Conservation (phyloP, 2,888 invertebrate species). For the Halictus ligatus region DNA sequence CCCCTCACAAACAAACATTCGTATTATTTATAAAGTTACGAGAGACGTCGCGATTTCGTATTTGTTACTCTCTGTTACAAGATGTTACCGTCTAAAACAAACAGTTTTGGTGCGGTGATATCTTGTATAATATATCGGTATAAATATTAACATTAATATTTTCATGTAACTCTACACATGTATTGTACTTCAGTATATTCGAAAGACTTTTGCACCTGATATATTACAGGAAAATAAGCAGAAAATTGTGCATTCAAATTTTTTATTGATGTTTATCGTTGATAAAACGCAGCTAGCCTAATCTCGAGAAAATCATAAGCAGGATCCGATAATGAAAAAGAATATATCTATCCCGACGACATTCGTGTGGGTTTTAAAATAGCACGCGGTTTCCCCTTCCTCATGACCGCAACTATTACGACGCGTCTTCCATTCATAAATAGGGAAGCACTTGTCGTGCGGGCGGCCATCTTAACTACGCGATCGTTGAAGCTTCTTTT, state of each 20-base stretch:
- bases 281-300: neutral
- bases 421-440: conserved; percentile 79
- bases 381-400: conserved; percentile 62
- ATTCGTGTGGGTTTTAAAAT: conserved; percentile 70
- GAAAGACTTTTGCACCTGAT: neutral
- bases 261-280: neutral
- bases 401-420: conserved; percentile 54
- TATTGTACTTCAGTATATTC: neutral
- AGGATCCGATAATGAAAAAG: conserved; percentile 35
- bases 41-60: neutral
- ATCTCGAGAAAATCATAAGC: neutral
- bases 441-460: conserved; percentile 70
- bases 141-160: neutral
- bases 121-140: neutral
- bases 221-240: neutral
- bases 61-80: neutral
- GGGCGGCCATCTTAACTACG: conserved; percentile 76
- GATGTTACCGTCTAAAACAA: too few relatives aligned
- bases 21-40: neutral
- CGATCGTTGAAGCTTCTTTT: conserved; percentile 51
- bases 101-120: too few relatives aligned
- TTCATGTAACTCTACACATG: neutral
- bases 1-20: neutral
- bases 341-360: conserved; percentile 44
- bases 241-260: neutral